phyloP scores from a whole-genome alignment of 92 coral and sea anemone species.

The Paramuricea clavata region DNA sequence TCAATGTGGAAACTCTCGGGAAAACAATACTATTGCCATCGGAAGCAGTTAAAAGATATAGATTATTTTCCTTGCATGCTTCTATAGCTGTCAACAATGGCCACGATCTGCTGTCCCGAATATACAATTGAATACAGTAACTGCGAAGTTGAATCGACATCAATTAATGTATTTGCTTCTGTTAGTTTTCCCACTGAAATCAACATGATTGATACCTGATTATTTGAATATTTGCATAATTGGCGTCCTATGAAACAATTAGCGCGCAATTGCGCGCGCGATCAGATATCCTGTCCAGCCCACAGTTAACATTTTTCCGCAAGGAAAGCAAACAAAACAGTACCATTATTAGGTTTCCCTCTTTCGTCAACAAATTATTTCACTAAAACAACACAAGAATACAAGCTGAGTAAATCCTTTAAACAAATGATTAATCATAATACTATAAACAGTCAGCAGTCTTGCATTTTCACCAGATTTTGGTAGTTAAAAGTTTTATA shows the following conservation, averaged over 20 bases:
- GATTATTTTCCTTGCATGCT: too few species aligned
- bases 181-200: background rate
- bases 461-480: background rate
- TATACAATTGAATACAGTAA: too few species aligned
- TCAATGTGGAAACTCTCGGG: too few species aligned
- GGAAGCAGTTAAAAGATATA: too few species aligned
- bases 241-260: slow-evolving; percentile 20
- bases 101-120: too few species aligned
- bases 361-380: background rate
- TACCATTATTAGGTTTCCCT: background rate
- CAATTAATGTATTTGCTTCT: background rate
- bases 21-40: too few species aligned
- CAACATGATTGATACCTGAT: background rate
- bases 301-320: slow-evolving; percentile 12
- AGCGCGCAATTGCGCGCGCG: background rate
- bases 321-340: slow-evolving; percentile 18
- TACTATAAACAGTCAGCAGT: background rate
- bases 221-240: slow-evolving; percentile 37
- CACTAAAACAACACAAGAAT: background rate
- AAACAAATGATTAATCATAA: background rate
- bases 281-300: slow-evolving; percentile 5
- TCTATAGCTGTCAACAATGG: too few species aligned
- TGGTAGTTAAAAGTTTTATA: too few species aligned
- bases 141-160: too few species aligned
- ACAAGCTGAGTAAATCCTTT: background rate